Evolutionary conservation across 2,797 vertebrate genomes (phyloP), one percentile per base, ranked within the genome.

Genomic region (Mallotus villosus): DNA sequence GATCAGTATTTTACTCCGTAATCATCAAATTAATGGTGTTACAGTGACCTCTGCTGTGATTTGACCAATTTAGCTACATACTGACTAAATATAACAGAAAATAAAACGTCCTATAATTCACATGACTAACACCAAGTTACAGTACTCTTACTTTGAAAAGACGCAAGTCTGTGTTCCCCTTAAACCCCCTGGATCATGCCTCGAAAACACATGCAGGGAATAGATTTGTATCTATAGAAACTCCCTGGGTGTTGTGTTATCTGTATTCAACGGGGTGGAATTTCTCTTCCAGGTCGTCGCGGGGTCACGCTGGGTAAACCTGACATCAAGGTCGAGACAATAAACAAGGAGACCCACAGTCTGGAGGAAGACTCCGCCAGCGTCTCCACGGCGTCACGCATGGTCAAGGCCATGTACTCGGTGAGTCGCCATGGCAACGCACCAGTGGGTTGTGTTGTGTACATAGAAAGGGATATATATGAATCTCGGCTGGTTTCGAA

Each of bases 361-460:
- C 89, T 98, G 77, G 97, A 98, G 73, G 97, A 98, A 70, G 97
- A 99, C 78, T 94, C 96, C 0, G 94, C 94, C 87, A 97, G 96
- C 3, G 91, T 97, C 71, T 96, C 96, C 86, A 98, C 97, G 0
- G 97, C 97, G 2, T 97, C 97, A 0, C 94, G 97, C 0, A 96
- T 99, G 93, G 96, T 98, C 92, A 98, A 98, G 85, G 96, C 96
- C 88, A 97, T 99, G 94, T 99, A 98, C 92, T 97, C 96, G 78
- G 97, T 98, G 86, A 93, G 96, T 81, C 49, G 60, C 22, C 61
- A 5, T 68, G 62, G 68, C 60, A 68, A 67, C 24, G 80, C 75
- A 17, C 82, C 74, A 25, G 21, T 19, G 12, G 49, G n/a, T 25
- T 24, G 2, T 16, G 4, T 41, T 57, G 21, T 70, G 32, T 61